These are phyloP conservation scores for Hydra vulgaris DNA, from an alignment of 30 jellyfish, hydroid and myxozoan species.

Conservation along the genomic window DNA sequence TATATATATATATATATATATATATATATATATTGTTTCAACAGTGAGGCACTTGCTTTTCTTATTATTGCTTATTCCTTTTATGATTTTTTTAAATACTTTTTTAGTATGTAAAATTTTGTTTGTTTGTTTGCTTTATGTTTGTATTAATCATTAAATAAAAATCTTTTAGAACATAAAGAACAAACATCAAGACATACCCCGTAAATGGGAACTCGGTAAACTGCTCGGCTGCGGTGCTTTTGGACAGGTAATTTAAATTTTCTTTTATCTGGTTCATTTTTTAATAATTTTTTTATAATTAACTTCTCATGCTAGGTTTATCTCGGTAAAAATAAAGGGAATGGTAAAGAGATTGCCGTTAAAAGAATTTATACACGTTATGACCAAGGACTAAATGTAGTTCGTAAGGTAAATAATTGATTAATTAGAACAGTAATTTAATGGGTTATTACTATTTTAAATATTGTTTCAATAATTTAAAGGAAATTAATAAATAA, in stretches of 20 bases:
- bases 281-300: no score
- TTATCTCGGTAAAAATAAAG: constrained; percentile 50
- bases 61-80: no score
- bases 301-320: constrained; percentile 28
- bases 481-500: background rate
- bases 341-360: constrained; percentile 52
- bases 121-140: background rate
- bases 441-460: background rate
- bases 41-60: no score
- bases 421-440: no score
- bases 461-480: background rate
- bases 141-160: no score
- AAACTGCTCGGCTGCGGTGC: constrained; percentile 77
- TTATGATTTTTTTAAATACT: no score
- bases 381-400: constrained; percentile 31
- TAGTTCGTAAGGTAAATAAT: constrained; percentile 20
- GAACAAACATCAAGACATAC: constrained; percentile 24
- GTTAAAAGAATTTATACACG: constrained; percentile 40
- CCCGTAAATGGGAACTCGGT: constrained; percentile 74
- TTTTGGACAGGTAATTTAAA: constrained; percentile 50
- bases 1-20: no score
- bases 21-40: no score
- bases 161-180: constrained; percentile 23
- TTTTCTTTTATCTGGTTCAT: background rate
- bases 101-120: background rate